phyloP scores from a whole-genome alignment of 2,888 invertebrate genomes.

The Geophilus truncorum region DNA sequence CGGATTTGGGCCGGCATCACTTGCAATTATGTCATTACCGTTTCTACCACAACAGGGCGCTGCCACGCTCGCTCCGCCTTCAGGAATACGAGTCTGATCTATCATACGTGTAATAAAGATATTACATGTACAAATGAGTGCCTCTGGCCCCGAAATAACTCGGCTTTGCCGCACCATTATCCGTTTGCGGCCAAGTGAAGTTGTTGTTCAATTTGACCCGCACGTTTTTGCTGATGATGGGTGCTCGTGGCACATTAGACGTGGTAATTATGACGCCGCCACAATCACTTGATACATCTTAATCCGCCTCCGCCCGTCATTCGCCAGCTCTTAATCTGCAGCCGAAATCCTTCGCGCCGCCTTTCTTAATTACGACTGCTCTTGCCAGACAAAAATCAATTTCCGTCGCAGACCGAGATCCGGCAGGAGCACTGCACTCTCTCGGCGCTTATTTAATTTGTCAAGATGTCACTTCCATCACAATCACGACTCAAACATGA shows the following conservation, averaged over 20 bases:
- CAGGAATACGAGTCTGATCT: constrained; percentile 23
- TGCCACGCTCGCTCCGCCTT: constrained; percentile 13
- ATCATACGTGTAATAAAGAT: constrained; percentile 19
- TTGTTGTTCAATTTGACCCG: constrained; percentile 1
- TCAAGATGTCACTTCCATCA: constrained; percentile 22
- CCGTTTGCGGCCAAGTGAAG: not conserved
- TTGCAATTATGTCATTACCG: constrained; percentile 20
- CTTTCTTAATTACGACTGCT: constrained; percentile 17
- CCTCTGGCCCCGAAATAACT: not conserved
- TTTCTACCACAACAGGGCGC: constrained; percentile 24
- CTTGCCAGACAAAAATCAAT: constrained; percentile 25
- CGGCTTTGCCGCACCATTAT: not conserved
- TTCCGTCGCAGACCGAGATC: constrained; percentile 25
- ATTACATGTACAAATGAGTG: constrained; percentile 17
- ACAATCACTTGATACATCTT: constrained; percentile 23
- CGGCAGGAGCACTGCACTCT: constrained; percentile 21
- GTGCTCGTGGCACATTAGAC: not conserved
- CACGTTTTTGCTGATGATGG: constrained; percentile 9
- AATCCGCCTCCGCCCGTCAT: constrained; percentile 9
- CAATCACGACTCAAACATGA: constrained; percentile 14
- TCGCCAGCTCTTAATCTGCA: not conserved
- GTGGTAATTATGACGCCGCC: constrained; percentile 6
- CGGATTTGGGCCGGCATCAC: not conserved
- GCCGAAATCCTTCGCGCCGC: not conserved
- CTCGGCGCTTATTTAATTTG: constrained; percentile 27